Conservation (phyloP, 1,140 invertebrate genomes). For the Vollenhovia emeryi region DNA sequence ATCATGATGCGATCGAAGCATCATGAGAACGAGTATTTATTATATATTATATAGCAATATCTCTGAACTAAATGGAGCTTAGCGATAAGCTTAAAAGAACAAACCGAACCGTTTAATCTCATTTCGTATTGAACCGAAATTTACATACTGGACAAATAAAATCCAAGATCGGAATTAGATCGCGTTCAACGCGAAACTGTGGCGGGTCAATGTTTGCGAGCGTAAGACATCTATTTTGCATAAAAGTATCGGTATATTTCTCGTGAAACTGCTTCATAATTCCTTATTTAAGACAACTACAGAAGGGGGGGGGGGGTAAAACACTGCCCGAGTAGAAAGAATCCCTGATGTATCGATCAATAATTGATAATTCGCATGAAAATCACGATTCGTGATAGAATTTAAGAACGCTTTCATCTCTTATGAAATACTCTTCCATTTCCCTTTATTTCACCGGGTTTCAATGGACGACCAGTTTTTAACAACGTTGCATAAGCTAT, state of each 20-base stretch:
- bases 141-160: neutral
- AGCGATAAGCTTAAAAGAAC: neutral
- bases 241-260: neutral
- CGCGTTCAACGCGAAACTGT: neutral
- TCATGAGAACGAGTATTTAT: neutral
- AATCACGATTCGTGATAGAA: neutral
- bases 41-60: neutral
- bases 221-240: neutral
- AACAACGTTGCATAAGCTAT: constrained; percentile 39
- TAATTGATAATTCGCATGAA: constrained; percentile 12
- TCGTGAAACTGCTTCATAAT: neutral
- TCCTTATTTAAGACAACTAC: neutral
- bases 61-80: neutral
- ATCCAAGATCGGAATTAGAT: neutral
- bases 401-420: constrained; percentile 26
- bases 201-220: neutral
- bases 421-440: constrained; percentile 32
- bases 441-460: neutral
- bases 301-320: neutral
- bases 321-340: neutral
- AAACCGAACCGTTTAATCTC: neutral
- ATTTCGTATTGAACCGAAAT: neutral
- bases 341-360: neutral
- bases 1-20: neutral
- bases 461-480: constrained; percentile 23